Conservation (phyloP, 2,797 vertebrate species). For the Mustela erminea region DNA sequence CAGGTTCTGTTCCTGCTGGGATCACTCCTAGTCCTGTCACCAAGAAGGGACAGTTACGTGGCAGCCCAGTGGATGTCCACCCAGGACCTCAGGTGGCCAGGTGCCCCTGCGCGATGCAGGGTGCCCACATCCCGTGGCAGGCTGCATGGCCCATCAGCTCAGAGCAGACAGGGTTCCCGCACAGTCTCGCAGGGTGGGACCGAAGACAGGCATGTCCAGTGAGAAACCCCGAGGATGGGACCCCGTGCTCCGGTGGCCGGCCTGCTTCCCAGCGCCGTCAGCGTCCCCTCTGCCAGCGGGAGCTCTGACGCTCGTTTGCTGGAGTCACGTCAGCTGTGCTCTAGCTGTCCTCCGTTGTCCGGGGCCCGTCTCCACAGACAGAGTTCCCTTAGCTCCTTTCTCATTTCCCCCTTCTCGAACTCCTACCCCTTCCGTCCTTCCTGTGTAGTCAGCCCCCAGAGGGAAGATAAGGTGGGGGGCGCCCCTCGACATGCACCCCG, state of each 20-base stretch:
- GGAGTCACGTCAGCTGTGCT: not conserved
- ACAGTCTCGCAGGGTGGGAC: accelerated
- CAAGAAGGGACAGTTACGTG: not conserved
- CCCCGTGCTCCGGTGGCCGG: not conserved
- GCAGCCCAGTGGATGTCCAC: not conserved
- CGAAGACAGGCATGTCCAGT: not conserved
- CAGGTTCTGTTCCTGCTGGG: not conserved
- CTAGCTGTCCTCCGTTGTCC: accelerated
- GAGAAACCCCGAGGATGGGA: not conserved
- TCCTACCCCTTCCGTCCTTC: not conserved
- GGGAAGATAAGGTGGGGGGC: not conserved
- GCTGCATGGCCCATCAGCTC: not conserved
- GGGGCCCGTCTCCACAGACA: accelerated
- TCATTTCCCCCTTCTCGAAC: not conserved
- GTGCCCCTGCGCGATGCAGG: not conserved
- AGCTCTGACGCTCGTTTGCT: accelerated
- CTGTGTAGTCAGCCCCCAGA: not conserved
- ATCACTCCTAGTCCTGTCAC: not conserved
- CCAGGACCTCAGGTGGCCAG: not conserved
- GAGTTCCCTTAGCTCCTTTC: not conserved
- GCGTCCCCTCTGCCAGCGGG: not conserved
- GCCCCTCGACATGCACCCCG: too few species aligned
- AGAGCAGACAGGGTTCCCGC: not conserved
- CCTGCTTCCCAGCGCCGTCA: accelerated
- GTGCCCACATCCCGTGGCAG: not conserved